Evolutionary conservation across 1,140 invertebrate species (phyloP).

Genomic region (Zaprionus inermis): DNA sequence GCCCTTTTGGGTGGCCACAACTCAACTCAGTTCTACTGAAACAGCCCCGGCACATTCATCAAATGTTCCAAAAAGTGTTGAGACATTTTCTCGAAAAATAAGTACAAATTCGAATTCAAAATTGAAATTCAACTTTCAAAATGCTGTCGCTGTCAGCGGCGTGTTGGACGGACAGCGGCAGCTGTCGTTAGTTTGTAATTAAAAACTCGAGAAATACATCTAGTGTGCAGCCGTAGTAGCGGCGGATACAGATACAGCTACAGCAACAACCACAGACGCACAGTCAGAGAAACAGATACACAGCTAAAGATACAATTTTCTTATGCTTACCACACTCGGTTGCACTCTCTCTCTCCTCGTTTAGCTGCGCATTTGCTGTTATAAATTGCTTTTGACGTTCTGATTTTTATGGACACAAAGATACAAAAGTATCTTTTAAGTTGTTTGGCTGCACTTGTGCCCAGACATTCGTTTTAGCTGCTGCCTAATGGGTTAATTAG

Average conservation of each 20-base stretch:
- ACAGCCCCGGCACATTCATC: conserved; percentile 69
- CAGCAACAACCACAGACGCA: conserved; percentile 29
- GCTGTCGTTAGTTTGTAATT: conserved; percentile 83
- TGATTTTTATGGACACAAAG: conserved; percentile 57
- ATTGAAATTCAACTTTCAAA: conserved; percentile 66
- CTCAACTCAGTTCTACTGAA: conserved; percentile 16
- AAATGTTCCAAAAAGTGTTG: conserved; percentile 66
- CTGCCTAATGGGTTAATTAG: conserved; percentile 64
- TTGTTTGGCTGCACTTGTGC: conserved; percentile 44
- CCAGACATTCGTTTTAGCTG: conserved; percentile 47
- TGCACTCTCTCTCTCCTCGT: conserved; percentile 61
- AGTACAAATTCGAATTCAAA: conserved; percentile 59
- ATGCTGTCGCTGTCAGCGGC: conserved; percentile 56
- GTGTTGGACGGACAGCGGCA: conserved; percentile 70
- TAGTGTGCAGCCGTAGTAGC: conserved; percentile 30
- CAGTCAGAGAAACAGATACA: conserved; percentile 23
- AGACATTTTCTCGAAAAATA: conserved; percentile 64
- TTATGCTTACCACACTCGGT: conserved; percentile 47
- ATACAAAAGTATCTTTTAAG: conserved; percentile 43
- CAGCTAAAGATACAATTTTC: conserved; percentile 34
- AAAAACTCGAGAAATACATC: conserved; percentile 79
- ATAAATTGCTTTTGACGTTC: conserved; percentile 77
- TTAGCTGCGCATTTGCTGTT: conserved; percentile 66
- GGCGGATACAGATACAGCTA: conserved; percentile 29
- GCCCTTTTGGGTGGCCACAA: conserved; percentile 58